Evolutionary conservation across 2,888 invertebrate species (phyloP), one percentile per base, ranked within the genome.

Genomic region (Vanessa cardui): DNA sequence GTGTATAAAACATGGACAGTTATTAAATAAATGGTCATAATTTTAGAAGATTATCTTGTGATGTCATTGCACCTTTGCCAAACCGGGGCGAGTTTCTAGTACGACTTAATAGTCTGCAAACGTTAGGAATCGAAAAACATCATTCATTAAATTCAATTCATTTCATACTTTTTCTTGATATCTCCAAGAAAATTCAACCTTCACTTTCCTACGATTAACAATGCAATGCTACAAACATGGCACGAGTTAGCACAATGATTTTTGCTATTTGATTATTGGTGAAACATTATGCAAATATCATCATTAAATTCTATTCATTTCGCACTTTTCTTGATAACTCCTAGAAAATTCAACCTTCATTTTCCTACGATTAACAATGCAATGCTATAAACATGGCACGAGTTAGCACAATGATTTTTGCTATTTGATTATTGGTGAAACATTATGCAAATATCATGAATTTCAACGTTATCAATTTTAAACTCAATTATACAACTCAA

Each of bases 401-500:
- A 16, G 47, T 18, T 4, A 47, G 18, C 18, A 18, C 47, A 18
- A 4, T 12, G 47, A 47, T 52, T n/a, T n/a, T n/a, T n/a, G n/a
- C n/a, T 26, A 52, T 52, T 52, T 52, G 49, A 9, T 18, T 49
- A 49, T 49, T 18, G 21, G 26, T 21, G 52, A 52, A 21, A 52
- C 21, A 52, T 52, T 62, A 69, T 66, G 64, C 64, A 70, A 68
- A 71, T 69, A 62, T 62, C 61, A 70, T 73, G 62, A 70, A 71
- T 67, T 63, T 63, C 68, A 72, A 69, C 69, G 66, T 61, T 64
- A 65, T 65, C 62, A 64, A 73, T 62, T 70, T 66, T 62, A 66
- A 54, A 68, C 67, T 69, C 68, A 70, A 68, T 71, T 68, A 69
- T 69, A 65, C 50, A 61, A 67, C 66, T 46, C 62, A 58, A 72